Evolutionary conservation across 2,113 vertebrate species (phyloP), one percentile per base, ranked within the genome.

Genomic region (Lynx canadensis): DNA sequence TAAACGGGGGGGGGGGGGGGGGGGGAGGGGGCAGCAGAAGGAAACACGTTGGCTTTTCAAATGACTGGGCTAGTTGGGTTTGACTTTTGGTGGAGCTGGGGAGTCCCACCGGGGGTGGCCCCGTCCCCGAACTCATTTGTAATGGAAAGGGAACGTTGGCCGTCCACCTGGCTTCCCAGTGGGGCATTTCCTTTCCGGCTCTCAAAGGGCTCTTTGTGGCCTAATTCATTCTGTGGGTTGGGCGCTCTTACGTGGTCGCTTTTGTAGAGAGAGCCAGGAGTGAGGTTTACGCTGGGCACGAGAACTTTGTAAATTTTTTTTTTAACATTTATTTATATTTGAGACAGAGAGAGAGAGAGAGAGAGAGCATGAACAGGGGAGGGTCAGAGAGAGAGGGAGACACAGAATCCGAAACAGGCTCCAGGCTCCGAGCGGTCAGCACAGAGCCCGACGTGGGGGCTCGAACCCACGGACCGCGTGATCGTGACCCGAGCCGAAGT

Each of bases 121-220:
- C 97, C 98, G 99, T 98, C 98, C 98, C 99, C 93, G 97, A 99
- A 99, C 99, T 99, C 98, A 98, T 99, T 99, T 99, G 99, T 99
- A 99, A 99, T 99, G 99, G 99, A 99, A 99, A 99, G 98, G 96
- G 98, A 98, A 98, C 98, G 98, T 99, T 99, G 97, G 98, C 98
- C 91, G 96, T 98, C 98, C 98, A 99, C 99, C 99, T 99, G 99
- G 98, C 98, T 98, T 98, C 99, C 99, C 99, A 98, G 99, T 98
- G 98, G 98, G 99, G 94, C 94, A 73, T 95, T 98, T 98, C 98
- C 98, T 98, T 91, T 10, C 33, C 86, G 31, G 84, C 74, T 82
- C 98, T 99, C 98, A 98, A 99, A 98, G 99, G 98, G 98, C 98
- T 98, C 99, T 99, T 99, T 99, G 98, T 99, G 97, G 98, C 95